Evolutionary conservation across 1,140 invertebrate species (phyloP).

Genomic region (Dysdera silvatica): DNA sequence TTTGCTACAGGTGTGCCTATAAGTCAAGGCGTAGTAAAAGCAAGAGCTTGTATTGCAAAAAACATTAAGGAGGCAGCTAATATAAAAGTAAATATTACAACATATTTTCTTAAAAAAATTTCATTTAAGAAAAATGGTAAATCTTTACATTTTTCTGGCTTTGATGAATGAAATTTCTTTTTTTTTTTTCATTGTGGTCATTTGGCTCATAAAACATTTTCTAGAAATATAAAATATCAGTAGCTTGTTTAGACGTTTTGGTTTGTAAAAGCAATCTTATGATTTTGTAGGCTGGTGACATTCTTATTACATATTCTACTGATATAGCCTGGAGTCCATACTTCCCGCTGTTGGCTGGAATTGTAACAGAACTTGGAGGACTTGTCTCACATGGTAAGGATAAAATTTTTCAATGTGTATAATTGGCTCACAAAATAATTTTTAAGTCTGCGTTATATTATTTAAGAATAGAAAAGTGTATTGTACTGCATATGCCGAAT

Average conservation of each 20-base stretch:
- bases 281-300: slow-evolving; percentile 54
- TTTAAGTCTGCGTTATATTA: too few species aligned
- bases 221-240: background rate
- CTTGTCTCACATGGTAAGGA: slow-evolving; percentile 71
- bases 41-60: slow-evolving; percentile 60
- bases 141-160: background rate
- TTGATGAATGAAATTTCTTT: background rate
- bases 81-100: slow-evolving; percentile 40
- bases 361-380: slow-evolving; percentile 77
- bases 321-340: slow-evolving; percentile 83
- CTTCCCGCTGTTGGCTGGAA: slow-evolving; percentile 67
- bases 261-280: slow-evolving; percentile 31
- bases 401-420: too few species aligned
- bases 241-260: background rate
- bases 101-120: background rate
- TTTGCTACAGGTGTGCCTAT: slow-evolving; percentile 60
- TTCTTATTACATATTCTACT: slow-evolving; percentile 67
- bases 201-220: background rate
- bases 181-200: background rate
- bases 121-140: background rate
- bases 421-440: too few species aligned
- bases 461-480: too few species aligned
- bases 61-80: slow-evolving; percentile 42
- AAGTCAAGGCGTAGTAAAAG: slow-evolving; percentile 56
- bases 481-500: too few species aligned